Base-by-base conservation (phyloP, 2,888 invertebrate genomes). In the Lepeophtheirus nordmannii region DNA sequence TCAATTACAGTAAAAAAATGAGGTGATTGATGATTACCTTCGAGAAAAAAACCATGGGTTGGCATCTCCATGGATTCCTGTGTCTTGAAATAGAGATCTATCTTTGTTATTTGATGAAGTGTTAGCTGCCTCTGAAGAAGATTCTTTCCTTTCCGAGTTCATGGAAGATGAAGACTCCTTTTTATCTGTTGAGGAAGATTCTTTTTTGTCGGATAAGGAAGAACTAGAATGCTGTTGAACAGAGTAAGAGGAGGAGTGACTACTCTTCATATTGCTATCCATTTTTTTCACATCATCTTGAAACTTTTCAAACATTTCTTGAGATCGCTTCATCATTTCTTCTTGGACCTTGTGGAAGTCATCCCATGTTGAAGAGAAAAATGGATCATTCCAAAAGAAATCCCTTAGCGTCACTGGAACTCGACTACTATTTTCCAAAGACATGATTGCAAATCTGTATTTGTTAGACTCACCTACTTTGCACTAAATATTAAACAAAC, bases 361-460 rank as follows among this genome's bases (percentile, higher is more conserved):
- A 40, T 60, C 60, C 66, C 66, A 66, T 17, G 17, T 41, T 8
- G 39, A 20, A 12, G 37, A 41, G 41, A 66, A 66, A 40, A 60
- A 60, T 14, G 66, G 66, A 61, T 66, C 66, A 17, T 66, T 38
- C 37, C 30, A 66, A 23, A 66, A 66, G 23, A 60, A 46, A 23
- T 66, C 66, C 20, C 66, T 17, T 1, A 66, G 14, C 1, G 66
- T 66, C 11, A 60, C 58, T 10, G 66, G 66, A 23, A 66, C 66
- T 12, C 60, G 39, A 12, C 58, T 60, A 14, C 53, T 17, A 17
- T 46, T 46, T 17, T 46, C 53, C n/a, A 46, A 14, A 46, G 53
- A 46, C 53, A 46, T 46, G 30, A 30, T 30, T 7, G 3, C 7
- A 7, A 30, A 30, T 30, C 2, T 30, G 7, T 30, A 30, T 30